Conservation (phyloP, 2,888 invertebrate species). For the Bruchidius siliquastri region DNA sequence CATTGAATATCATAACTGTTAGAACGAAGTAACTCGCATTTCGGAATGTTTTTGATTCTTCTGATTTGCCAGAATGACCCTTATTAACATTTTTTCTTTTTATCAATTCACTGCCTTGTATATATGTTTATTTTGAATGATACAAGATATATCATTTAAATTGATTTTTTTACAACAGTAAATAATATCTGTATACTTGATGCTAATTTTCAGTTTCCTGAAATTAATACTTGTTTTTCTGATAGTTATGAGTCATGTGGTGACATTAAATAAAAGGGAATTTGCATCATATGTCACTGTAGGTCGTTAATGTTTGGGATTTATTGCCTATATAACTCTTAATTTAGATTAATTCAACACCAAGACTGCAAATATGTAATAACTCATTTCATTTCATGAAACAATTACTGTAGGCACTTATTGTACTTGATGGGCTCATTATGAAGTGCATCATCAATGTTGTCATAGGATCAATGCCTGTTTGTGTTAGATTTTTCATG, state of each 20-base stretch:
- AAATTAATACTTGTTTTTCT: slow-evolving; percentile 6
- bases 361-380: slow-evolving; percentile 2
- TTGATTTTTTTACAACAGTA: background rate
- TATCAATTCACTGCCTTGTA: background rate
- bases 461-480: too few species aligned
- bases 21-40: background rate
- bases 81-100: slow-evolving; percentile 12
- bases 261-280: slow-evolving; percentile 33
- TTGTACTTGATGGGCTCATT: background rate
- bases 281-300: slow-evolving; percentile 24
- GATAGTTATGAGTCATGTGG: slow-evolving; percentile 8
- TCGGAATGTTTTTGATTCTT: slow-evolving; percentile 11
- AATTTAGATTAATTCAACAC: slow-evolving; percentile 8
- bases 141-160: background rate
- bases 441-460: too few species aligned
- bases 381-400: background rate
- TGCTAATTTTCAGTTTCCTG: background rate
- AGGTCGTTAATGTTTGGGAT: slow-evolving; percentile 16
- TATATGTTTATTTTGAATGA: background rate
- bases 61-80: slow-evolving; percentile 9
- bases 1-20: background rate
- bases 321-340: slow-evolving; percentile 13
- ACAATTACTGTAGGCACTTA: background rate
- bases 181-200: background rate
- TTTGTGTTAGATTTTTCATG: too few species aligned